A percentile compares a stretch with the other conserved stretches of the same genome.
Conservation (phyloP, 2,113 vertebrate genomes). For the Pterocles gutturalis region DNA sequence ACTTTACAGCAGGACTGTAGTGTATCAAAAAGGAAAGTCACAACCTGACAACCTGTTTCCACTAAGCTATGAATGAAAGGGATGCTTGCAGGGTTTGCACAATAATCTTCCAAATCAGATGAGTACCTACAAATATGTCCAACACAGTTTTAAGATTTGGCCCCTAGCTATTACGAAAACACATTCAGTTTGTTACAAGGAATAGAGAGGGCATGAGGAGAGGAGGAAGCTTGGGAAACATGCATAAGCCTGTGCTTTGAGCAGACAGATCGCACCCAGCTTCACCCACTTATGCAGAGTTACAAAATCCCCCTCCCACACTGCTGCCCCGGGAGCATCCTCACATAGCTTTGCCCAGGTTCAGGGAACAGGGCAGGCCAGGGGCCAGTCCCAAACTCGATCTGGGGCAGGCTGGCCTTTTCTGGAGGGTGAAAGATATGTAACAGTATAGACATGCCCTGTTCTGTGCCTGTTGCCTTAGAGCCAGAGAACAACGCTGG, state of each 20-base stretch:
- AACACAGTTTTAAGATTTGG: neutral
- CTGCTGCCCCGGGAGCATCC: neutral
- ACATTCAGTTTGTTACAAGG: neutral
- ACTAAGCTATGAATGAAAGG: neutral
- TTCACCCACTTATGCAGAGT: neutral
- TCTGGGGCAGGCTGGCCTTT: neutral
- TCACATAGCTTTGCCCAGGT: fast-evolving
- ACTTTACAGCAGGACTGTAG: neutral
- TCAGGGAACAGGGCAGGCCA: neutral
- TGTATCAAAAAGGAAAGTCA: neutral
- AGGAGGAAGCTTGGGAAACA: neutral
- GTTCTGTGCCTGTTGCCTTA: neutral
- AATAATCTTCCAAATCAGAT: neutral
- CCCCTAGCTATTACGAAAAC: neutral
- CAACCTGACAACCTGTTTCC: neutral
- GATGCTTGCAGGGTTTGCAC: neutral
- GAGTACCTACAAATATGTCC: neutral
- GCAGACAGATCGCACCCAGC: neutral
- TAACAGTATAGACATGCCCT: neutral
- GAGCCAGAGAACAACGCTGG: neutral
- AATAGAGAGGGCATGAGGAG: neutral
- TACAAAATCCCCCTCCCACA: too few relatives aligned
- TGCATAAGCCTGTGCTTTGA: neutral
- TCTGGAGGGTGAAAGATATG: neutral
- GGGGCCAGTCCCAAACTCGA: too few relatives aligned